Evolutionary conservation across 2,797 vertebrate genomes (phyloP).

Genomic region (Sebastes glaucus): DNA sequence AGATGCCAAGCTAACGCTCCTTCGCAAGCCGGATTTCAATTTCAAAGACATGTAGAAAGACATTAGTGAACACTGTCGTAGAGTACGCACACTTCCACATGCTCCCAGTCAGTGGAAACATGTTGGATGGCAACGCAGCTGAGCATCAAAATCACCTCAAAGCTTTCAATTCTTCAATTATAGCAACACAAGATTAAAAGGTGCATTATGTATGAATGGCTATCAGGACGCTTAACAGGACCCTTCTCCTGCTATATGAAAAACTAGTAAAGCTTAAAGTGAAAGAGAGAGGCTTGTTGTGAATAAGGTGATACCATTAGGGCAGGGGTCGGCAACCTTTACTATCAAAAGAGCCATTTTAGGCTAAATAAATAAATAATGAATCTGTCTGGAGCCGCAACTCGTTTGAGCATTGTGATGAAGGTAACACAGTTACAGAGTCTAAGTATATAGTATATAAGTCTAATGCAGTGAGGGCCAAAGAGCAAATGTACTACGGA

Average conservation of each 20-base stretch:
- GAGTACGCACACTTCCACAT: not conserved
- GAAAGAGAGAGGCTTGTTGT: too few species aligned
- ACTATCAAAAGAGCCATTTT: too few species aligned
- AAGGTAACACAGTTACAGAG: too few species aligned
- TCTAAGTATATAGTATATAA: too few species aligned
- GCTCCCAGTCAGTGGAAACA: not conserved
- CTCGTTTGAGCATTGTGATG: too few species aligned
- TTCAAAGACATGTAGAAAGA: not conserved
- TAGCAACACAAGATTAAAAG: not conserved
- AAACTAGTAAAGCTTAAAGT: too few species aligned
- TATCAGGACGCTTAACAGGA: not conserved
- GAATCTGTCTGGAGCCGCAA: too few species aligned
- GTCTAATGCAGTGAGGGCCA: too few species aligned
- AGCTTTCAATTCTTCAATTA: not conserved
- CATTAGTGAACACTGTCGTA: not conserved
- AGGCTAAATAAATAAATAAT: too few species aligned
- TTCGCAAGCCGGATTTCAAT: not conserved
- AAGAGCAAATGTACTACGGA: too few species aligned
- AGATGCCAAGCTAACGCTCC: not conserved
- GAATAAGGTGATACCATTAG: rapidly evolving
- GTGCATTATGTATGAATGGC: not conserved
- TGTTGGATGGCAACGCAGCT: not conserved
- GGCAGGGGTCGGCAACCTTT: too few species aligned
- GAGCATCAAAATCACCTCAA: not conserved
- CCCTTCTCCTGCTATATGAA: not conserved